Evolutionary conservation across 37 sponge, comb jelly and placozoan genomes (phyloP), one percentile per base, ranked within the genome.

Genomic region (Ephydatia muelleri): DNA sequence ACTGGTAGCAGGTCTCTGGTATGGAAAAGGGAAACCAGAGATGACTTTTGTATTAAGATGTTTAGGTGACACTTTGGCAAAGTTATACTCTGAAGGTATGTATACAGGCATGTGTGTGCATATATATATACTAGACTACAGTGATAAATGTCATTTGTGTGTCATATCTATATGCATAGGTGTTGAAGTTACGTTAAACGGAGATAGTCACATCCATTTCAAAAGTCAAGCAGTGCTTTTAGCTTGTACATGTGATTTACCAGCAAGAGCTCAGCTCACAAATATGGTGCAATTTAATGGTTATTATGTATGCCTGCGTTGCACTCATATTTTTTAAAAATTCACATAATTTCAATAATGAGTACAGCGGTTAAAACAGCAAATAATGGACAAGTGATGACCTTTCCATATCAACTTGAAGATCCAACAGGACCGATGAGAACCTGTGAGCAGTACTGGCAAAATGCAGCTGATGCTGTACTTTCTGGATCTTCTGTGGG

Each of bases 261-360:
- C 81, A 75, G 88, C 88, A 81, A 87, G 70, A 71, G 88, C 88
- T 33, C 67, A 35, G 47, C 67, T 87, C 26, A n/a, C 81, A 26
- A 81, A 80, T 38, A 57, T 80, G 65, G 67, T 65, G 37, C 88
- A 87, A 76, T 87, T 80, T 43, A 87, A 87, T 87, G 88, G 88
- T 3, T 85, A 68, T 85, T 85, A 38, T 77, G 78, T 71, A 38
- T 85, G 85, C 31, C 47, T 43, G 3, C 66, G 67, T 22, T 87
- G 88, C 66, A 65, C 75, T 34, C 82, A 87, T 65, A 80, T 16
- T 23, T 28, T 38, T 33, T 38, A 49, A 27, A 49, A 26, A 28
- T 29, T 49, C 29, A 65, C 37, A 49, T 0, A 31, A 81, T 25
- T 34, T 68, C 70, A 27, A 38, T 11, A 28, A 47, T 72, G 25